Conservation (phyloP, 2,888 invertebrate genomes). For the Panopea generosa region DNA sequence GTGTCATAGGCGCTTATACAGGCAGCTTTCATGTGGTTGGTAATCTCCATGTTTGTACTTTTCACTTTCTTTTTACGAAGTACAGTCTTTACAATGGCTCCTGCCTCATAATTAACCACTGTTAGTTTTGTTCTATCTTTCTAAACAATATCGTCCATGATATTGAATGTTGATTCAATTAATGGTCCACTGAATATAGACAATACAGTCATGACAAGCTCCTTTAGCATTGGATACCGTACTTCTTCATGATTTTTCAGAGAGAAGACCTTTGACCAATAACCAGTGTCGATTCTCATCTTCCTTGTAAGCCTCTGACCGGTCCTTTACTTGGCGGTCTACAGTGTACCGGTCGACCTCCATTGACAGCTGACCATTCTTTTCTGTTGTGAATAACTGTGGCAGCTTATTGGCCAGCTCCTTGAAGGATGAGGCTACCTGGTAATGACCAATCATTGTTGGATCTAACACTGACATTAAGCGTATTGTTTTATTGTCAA, state of each 20-base stretch:
- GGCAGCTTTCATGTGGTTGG: slow-evolving; percentile 9
- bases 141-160: slow-evolving; percentile 39
- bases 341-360: background rate
- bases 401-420: background rate
- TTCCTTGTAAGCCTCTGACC: slow-evolving; percentile 3
- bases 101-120: slow-evolving; percentile 39
- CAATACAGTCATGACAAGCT: slow-evolving; percentile 13
- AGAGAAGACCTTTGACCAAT: slow-evolving; percentile 22
- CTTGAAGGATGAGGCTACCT: background rate
- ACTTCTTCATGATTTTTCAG: slow-evolving; percentile 12
- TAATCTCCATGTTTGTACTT: slow-evolving; percentile 4
- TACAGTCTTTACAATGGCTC: slow-evolving; percentile 30
- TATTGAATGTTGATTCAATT: slow-evolving; percentile 25
- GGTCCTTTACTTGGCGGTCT: slow-evolving; percentile 7
- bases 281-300: slow-evolving; percentile 15
- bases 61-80: slow-evolving; percentile 14
- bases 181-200: slow-evolving; percentile 37
- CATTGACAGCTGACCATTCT: background rate
- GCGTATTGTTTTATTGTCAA: background rate
- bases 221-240: slow-evolving; percentile 25
- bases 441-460: slow-evolving; percentile 10
- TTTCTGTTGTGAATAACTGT: background rate
- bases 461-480: slow-evolving; percentile 16
- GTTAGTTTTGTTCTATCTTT: slow-evolving; percentile 26
- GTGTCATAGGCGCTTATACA: slow-evolving; percentile 25